Percentiles rank a stretch among this genome's conserved stretches.
Conservation (phyloP, 2,113 vertebrate genomes). For the Rhabdornis inornatus region DNA sequence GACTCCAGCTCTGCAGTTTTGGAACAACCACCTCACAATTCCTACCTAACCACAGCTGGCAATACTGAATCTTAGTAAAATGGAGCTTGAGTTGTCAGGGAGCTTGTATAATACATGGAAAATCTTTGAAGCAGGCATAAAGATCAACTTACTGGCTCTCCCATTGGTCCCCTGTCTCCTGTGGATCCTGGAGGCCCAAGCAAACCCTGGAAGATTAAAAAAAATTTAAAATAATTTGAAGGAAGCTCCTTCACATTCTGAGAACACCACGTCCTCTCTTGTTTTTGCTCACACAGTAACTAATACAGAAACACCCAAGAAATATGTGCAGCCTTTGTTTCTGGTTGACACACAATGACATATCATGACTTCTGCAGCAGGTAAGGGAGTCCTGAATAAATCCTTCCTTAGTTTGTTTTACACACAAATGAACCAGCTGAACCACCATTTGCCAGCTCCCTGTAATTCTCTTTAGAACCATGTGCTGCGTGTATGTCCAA, state of each 20-base stretch:
- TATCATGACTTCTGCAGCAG: background rate
- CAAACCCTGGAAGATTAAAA: constrained; percentile 77
- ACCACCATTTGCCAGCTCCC: background rate
- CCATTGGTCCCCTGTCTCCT: constrained; percentile 83
- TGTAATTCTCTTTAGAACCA: background rate
- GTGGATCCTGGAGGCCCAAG: constrained; percentile 77
- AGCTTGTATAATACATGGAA: background rate
- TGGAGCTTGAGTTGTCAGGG: background rate
- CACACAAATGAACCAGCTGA: background rate
- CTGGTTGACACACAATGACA: background rate
- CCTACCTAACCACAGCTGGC: constrained; percentile 8
- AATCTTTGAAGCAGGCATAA: background rate
- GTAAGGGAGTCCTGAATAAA: background rate
- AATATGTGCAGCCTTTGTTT: background rate
- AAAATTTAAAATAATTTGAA: constrained; percentile 31
- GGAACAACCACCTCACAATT: background rate
- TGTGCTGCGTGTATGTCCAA: background rate
- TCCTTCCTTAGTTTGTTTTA: background rate
- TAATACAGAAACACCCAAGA: background rate
- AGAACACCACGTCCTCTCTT: background rate
- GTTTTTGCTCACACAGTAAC: background rate
- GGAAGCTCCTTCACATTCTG: background rate
- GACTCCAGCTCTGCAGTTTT: background rate
- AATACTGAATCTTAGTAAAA: background rate
- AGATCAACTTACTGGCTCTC: constrained; percentile 85